These are phyloP conservation scores for Vanessa tameamea DNA, from an alignment of 1,140 invertebrate species.

Conservation along the genomic window DNA sequence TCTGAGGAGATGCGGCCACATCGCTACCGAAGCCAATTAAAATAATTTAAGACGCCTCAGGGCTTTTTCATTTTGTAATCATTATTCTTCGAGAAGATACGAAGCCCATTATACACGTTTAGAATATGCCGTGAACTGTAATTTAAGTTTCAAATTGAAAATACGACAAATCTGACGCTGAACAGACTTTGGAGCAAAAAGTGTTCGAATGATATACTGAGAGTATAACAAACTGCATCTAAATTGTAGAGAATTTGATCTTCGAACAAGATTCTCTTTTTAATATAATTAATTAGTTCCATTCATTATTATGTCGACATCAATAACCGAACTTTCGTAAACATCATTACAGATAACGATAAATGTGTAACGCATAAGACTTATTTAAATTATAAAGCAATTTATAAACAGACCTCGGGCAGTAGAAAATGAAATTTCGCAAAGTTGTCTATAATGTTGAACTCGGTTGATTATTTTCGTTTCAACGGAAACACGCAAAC, in stretches of 20 bases:
- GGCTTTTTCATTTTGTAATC: constrained; percentile 78
- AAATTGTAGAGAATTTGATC: not conserved
- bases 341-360: not conserved
- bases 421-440: constrained; percentile 52
- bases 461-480: constrained; percentile 69
- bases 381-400: constrained; percentile 28
- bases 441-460: constrained; percentile 52
- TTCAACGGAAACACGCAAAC: constrained; percentile 68
- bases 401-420: constrained; percentile 36
- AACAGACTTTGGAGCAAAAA: constrained; percentile 19
- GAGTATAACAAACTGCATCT: constrained; percentile 1
- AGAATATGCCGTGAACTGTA: constrained; percentile 34
- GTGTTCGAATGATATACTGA: constrained; percentile 7
- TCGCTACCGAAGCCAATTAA: constrained; percentile 81
- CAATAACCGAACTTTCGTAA: not conserved
- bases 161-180: constrained; percentile 16
- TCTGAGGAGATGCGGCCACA: constrained; percentile 39
- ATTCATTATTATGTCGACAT: not conserved
- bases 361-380: constrained; percentile 18
- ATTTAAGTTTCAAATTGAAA: constrained; percentile 37
- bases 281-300: not conserved
- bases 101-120: constrained; percentile 72
- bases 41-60: constrained; percentile 79
- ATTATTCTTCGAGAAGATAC: constrained; percentile 74
- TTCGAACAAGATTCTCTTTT: not conserved